Base-by-base conservation (phyloP, 53 echinoderm and acorn worm species). In the Holothuria scabra region DNA sequence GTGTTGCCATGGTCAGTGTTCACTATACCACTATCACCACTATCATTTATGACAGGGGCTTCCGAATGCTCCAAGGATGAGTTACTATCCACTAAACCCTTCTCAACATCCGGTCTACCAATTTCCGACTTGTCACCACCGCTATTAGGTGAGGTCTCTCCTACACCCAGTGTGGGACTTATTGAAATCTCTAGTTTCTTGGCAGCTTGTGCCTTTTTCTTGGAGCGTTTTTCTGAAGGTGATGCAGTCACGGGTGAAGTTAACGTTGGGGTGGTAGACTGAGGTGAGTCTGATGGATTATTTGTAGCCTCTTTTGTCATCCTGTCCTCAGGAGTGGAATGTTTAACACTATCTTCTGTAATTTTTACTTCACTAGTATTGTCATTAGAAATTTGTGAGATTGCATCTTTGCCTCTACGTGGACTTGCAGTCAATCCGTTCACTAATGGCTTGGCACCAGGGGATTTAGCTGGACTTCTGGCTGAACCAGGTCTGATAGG, bases 1-100 rank as follows among this genome's bases (percentile, higher is more conserved):
- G 20, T 12, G 20, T 35, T 28, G 35, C 37, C 61, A n/a, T 81
- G 34, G 82, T 81, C 65, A 11, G 35, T 33, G 65, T 65, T 60
- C 37, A 81, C 65, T 38, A 62, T 63, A 23, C 82, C 63, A 21
- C 38, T 81, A 46, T 81, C 61, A 33, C 82, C 82, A 63, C 38
- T 81, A 61, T 46, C 61, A 37, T 37, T 60, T 8, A 65, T 46
- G 65, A 34, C 30, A 52, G 52, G 66, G 13, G 29, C 14, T 65
- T 65, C 33, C 4, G 29, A 13, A 21, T 33, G 66, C 21, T 38
- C 35, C 32, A 35, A 28, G 26, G n/a, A 70, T 70, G 35, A 1
- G 28, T 25, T 28, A 70, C 0, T n/a, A 16, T 22, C 70, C 12
- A 18, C 18, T 8, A 16, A 14, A 52, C 3, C 5, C 52, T 52